Base-by-base conservation (phyloP, 2,797 vertebrate species). In the Cottoperca gobio region DNA sequence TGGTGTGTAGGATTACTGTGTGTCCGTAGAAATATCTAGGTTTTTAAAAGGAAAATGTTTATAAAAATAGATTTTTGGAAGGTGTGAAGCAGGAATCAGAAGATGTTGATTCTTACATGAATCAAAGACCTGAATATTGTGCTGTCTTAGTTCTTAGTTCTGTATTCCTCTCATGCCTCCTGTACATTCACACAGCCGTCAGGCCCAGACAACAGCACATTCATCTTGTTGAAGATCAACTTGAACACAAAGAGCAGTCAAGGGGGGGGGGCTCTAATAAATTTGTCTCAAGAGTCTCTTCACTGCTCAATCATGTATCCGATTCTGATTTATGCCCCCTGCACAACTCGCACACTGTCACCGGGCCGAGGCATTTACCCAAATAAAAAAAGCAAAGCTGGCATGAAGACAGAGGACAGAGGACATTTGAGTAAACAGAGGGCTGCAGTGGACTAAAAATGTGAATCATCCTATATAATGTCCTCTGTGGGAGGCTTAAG, bases 321-420 rank as follows among this genome's bases (percentile, higher is more conserved):
- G 2, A 73, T 73, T 68, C 52, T 37, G 81, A 86, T 66, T 72
- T 81, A 54, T 43, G 31, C 61, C 83, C 52, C 67, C 76, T 58
- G 66, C 57, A 58, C 73, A 61, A 39, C 68, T 52, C 6, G 0
- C 64, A 69, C 39, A 58, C 79, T 11, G 62, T 70, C 16, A 65
- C 45, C 48, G 70, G 70, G 55, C 35, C 50, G 26, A 63, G 59
- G 48, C 68, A 31, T 21, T 58, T 28, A 35, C 64, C 43, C 52
- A 67, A 63, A 73, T 71, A 40, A 65, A 53, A 73, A 81, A 70
- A 67, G 58, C 76, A 78, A 69, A 35, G 49, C 68, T 88, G 87
- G 76, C 90, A 84, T 68, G 42, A 21, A 81, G 63, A 71, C 74
- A 80, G 70, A 89, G 76, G 79, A 86, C 76, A 64, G 33, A 73